A percentile compares a stretch with the other conserved stretches of the same genome.
Evolutionary conservation across 2,888 invertebrate species (phyloP).

Genomic region (Tricholauxania praeusta): DNA sequence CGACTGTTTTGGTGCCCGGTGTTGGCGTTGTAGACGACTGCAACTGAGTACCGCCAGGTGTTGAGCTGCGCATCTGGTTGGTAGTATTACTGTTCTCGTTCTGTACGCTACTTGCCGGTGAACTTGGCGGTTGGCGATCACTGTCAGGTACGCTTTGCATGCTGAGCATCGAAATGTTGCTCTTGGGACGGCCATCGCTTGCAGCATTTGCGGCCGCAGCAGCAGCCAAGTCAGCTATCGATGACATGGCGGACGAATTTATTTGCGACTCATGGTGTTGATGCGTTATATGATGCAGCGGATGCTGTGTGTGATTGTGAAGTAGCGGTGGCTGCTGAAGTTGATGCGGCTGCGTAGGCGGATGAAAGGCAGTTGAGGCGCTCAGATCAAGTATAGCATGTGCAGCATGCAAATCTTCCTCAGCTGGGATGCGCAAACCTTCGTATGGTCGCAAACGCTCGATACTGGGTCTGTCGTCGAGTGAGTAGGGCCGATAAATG

Average conservation of each 20-base stretch:
- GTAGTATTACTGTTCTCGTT: slow-evolving; percentile 68
- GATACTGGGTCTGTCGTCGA: slow-evolving; percentile 74
- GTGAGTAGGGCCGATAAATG: slow-evolving; percentile 89
- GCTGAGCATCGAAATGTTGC: slow-evolving; percentile 61
- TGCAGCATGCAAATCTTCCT: slow-evolving; percentile 88
- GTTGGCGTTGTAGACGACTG: slow-evolving; percentile 26
- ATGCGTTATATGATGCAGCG: slow-evolving; percentile 54
- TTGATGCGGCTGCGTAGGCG: slow-evolving; percentile 71
- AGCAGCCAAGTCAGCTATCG: slow-evolving; percentile 61
- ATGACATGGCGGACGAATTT: slow-evolving; percentile 47
- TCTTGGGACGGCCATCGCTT: slow-evolving; percentile 62
- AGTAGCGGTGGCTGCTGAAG: slow-evolving; percentile 58
- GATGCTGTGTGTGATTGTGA: slow-evolving; percentile 55
- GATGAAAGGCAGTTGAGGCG: slow-evolving; percentile 83
- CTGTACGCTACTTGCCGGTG: slow-evolving; percentile 56
- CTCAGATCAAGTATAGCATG: slow-evolving; percentile 91
- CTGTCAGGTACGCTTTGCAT: slow-evolving; percentile 58
- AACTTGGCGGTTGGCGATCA: slow-evolving; percentile 50
- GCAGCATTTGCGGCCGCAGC: slow-evolving; percentile 57
- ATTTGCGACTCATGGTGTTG: slow-evolving; percentile 39
- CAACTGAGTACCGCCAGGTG: slow-evolving; percentile 36
- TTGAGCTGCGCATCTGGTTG: slow-evolving; percentile 55
- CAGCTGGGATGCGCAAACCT: slow-evolving; percentile 75
- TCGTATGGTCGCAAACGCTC: slow-evolving; percentile 66
- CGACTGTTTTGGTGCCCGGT: slow-evolving; percentile 75